Evolutionary conservation across 2,888 invertebrate species (phyloP).

Genomic region (Sinohyriopsis cumingii): DNA sequence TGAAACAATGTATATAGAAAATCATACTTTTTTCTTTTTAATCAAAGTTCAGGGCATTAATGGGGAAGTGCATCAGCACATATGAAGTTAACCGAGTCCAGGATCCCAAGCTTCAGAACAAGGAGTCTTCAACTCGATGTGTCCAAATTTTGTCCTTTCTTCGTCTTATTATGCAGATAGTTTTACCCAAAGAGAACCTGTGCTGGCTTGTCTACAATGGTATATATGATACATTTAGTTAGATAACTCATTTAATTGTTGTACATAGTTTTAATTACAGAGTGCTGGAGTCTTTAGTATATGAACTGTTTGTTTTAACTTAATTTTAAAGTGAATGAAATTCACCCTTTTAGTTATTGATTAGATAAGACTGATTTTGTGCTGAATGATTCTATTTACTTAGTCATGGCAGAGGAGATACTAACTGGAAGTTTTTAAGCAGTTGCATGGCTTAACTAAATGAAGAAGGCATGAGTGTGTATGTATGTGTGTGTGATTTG

Average conservation of each 20-base stretch:
- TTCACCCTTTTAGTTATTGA: too few relatives aligned
- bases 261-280: too few relatives aligned
- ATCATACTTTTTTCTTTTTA: slow-evolving; percentile 22
- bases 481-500: too few relatives aligned
- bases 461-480: too few relatives aligned
- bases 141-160: slow-evolving; percentile 65
- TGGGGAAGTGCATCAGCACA: slow-evolving; percentile 70
- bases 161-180: slow-evolving; percentile 66
- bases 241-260: not conserved
- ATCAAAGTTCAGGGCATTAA: slow-evolving; percentile 68
- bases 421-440: too few relatives aligned
- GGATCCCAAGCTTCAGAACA: slow-evolving; percentile 69
- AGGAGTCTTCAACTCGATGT: slow-evolving; percentile 64
- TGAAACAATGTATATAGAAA: not conserved
- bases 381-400: too few relatives aligned
- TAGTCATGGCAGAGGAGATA: too few relatives aligned
- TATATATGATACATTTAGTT: slow-evolving; percentile 29
- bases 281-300: too few relatives aligned
- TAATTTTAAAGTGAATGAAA: too few relatives aligned
- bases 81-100: slow-evolving; percentile 62
- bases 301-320: too few relatives aligned
- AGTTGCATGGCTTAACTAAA: too few relatives aligned
- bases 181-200: slow-evolving; percentile 67
- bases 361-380: too few relatives aligned
- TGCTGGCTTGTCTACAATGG: slow-evolving; percentile 72